Evolutionary conservation across 1,140 invertebrate genomes (phyloP).

Genomic region (Cydia amplana): DNA sequence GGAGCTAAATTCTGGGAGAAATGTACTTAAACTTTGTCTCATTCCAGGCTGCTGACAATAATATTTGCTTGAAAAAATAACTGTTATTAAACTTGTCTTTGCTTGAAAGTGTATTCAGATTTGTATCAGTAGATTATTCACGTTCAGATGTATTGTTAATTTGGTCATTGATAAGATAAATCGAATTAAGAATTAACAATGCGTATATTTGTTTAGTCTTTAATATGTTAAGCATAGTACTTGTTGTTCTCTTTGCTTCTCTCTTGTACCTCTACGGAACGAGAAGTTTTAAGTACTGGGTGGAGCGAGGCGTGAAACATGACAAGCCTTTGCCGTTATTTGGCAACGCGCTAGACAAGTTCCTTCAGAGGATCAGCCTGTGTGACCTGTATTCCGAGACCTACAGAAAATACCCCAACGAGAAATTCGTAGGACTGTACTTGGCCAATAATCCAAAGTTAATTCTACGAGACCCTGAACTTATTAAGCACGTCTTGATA

Average conservation of each 20-base stretch:
- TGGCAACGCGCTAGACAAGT: slow-evolving; percentile 46
- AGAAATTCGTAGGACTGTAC: slow-evolving; percentile 42
- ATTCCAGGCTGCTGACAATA: too few species aligned
- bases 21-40: too few species aligned
- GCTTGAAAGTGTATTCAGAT: too few species aligned
- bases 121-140: too few species aligned
- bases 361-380: slow-evolving; percentile 37
- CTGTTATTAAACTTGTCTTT: too few species aligned
- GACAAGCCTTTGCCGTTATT: slow-evolving; percentile 34
- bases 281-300: slow-evolving; percentile 17
- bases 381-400: slow-evolving; percentile 39
- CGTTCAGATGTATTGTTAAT: background rate
- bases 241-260: background rate
- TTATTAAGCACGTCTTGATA: slow-evolving; percentile 78
- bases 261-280: background rate
- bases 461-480: slow-evolving; percentile 77
- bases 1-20: too few species aligned
- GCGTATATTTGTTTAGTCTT: background rate
- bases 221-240: background rate
- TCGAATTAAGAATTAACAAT: background rate
- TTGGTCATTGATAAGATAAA: background rate
- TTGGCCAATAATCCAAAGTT: slow-evolving; percentile 54
- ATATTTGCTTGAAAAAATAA: too few species aligned
- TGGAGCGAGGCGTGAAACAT: background rate
- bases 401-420: slow-evolving; percentile 40